These are phyloP conservation scores for Nesometra sesokonis DNA, from an alignment of 35 echinoderm and acorn worm species.

Conservation along the genomic window DNA sequence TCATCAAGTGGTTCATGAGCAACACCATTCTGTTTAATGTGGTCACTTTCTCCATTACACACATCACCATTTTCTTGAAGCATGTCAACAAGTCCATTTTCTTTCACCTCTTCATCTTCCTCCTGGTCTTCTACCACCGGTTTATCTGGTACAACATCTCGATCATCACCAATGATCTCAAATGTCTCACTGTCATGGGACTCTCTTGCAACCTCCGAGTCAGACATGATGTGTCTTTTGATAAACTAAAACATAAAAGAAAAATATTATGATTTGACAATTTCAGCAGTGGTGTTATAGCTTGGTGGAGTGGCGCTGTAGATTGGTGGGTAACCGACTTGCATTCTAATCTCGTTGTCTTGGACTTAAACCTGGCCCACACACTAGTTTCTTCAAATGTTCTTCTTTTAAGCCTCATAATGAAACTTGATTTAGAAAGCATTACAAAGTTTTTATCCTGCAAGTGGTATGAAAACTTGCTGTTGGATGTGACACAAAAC, in stretches of 20 bases:
- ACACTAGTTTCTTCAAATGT: too few relatives aligned
- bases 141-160: not conserved
- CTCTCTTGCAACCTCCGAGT: not conserved
- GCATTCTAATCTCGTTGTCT: too few relatives aligned
- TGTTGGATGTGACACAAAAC: too few relatives aligned
- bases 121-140: not conserved
- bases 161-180: not conserved
- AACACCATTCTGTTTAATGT: not conserved
- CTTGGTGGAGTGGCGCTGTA: too few relatives aligned
- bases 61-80: not conserved
- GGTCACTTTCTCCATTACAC: not conserved
- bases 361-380: too few relatives aligned
- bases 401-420: too few relatives aligned
- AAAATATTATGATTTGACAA: too few relatives aligned
- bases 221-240: not conserved
- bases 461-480: too few relatives aligned
- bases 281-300: too few relatives aligned
- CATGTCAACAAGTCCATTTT: not conserved
- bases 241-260: not conserved
- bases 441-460: too few relatives aligned
- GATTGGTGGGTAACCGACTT: too few relatives aligned
- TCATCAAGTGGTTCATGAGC: not conserved
- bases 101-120: not conserved
- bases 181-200: not conserved
- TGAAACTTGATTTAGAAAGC: too few relatives aligned